Evolutionary conservation across 1,140 invertebrate genomes (phyloP), one percentile per base, ranked within the genome.

Genomic region (Neodiprion pinetum): DNA sequence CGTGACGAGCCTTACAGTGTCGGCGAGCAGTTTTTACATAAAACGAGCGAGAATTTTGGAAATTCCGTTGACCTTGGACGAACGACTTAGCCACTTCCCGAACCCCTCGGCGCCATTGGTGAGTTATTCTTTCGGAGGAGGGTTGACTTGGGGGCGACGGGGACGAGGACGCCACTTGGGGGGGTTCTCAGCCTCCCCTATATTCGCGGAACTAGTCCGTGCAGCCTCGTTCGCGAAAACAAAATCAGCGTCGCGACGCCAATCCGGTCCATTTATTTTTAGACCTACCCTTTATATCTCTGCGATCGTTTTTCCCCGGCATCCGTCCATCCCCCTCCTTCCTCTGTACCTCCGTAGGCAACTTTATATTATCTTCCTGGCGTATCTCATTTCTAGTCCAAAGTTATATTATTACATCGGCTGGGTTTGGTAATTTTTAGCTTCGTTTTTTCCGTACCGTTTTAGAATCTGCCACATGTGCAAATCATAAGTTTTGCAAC

Each of bases 211-310:
- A 14, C 11, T 61, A 61, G 53, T 17, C 53, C 53, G 53, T 61
- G 53, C 53, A 61, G 53, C 53, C 53, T 61, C 5, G 53, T 61
- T 61, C 53, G 53, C 53, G 53, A 61, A 61, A 61, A 61, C 53
- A 61, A 61, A 61, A 61, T 61, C 53, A 61, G 53, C 53, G 53
- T 61, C 53, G 53, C 53, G 53, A 61, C 53, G 53, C 53, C 53
- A 61, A 61, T 61, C 53, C 53, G 53, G 53, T 17, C 53, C 53
- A 61, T 61, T 61, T 61, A 61, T 61, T 61, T 61, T 61, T 61
- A 61, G 53, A 61, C 11, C 53, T 61, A 17, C 53, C 53, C n/a
- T 61, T 61, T 61, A 61, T 61, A 61, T 61, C 53, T 17, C 53
- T 61, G 9, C 53, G 53, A 61, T 61, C 53, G 53, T 61, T 61